Evolutionary conservation across 1,140 invertebrate genomes (phyloP).

Genomic region (Andricus grossulariae): DNA sequence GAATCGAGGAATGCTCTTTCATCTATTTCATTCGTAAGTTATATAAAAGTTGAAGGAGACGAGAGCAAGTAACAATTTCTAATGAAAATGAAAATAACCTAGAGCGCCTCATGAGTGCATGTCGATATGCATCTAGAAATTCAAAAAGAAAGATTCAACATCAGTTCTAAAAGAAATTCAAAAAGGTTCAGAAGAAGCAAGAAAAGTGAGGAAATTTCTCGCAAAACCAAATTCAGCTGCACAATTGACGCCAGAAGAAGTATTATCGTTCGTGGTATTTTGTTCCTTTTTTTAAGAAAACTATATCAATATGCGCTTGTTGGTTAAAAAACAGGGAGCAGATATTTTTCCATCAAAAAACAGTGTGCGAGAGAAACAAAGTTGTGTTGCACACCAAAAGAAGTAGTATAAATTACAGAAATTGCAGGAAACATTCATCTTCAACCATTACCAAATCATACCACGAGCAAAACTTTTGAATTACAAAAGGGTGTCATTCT

Average conservation of each 20-base stretch:
- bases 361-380: not conserved
- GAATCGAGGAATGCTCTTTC: too few species aligned
- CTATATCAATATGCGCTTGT: not conserved
- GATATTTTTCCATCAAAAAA: not conserved
- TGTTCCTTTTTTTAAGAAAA: not conserved
- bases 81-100: not conserved
- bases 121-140: constrained; percentile 8
- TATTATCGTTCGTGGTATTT: not conserved
- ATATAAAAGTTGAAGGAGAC: too few species aligned
- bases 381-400: not conserved
- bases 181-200: not conserved
- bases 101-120: not conserved
- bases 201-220: not conserved
- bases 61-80: too few species aligned
- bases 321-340: not conserved
- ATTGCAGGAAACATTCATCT: not conserved
- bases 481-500: not conserved
- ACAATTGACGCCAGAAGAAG: not conserved
- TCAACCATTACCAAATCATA: not conserved
- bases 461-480: not conserved
- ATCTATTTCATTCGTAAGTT: too few species aligned
- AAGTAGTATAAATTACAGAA: not conserved
- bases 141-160: not conserved
- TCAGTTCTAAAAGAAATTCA: not conserved
- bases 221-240: not conserved